Evolutionary conservation across 2,888 invertebrate species (phyloP).

Genomic region (Andrena praecox): DNA sequence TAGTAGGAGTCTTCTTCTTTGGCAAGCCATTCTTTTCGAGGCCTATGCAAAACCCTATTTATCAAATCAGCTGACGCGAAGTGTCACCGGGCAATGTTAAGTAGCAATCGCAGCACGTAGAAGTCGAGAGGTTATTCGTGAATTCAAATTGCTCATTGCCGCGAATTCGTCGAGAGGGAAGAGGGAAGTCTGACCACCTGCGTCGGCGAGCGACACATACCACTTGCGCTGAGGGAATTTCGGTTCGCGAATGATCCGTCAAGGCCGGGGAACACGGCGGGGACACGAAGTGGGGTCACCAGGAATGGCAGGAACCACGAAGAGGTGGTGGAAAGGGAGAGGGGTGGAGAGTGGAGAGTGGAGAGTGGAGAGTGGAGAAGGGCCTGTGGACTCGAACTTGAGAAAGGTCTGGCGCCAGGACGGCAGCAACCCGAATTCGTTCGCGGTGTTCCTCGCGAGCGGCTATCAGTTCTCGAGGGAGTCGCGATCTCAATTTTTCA

Average conservation of each 20-base stretch:
- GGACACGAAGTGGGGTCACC: slow-evolving; percentile 55
- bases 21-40: neutral
- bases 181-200: slow-evolving; percentile 67
- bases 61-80: no score
- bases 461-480: slow-evolving; percentile 6
- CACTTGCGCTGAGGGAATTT: slow-evolving; percentile 55
- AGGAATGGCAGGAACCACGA: slow-evolving; percentile 44
- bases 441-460: slow-evolving; percentile 28
- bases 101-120: no score
- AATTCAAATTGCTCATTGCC: neutral
- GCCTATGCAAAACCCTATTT: neutral
- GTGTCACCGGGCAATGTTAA: no score
- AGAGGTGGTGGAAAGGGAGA: slow-evolving; percentile 15
- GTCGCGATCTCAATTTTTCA: slow-evolving; percentile 42
- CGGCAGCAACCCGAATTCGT: slow-evolving; percentile 51
- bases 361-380: slow-evolving; percentile 42
- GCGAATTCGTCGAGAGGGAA: slow-evolving; percentile 55
- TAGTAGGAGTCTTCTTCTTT: neutral
- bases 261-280: slow-evolving; percentile 56
- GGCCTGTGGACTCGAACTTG: slow-evolving; percentile 41
- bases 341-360: slow-evolving; percentile 33
- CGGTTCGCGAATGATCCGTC: slow-evolving; percentile 67
- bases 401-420: slow-evolving; percentile 58
- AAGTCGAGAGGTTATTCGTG: neutral
- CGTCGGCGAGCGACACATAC: slow-evolving; percentile 34